These are phyloP conservation scores for Noctua comes DNA, from an alignment of 2,888 invertebrate species.

Conservation along the genomic window DNA sequence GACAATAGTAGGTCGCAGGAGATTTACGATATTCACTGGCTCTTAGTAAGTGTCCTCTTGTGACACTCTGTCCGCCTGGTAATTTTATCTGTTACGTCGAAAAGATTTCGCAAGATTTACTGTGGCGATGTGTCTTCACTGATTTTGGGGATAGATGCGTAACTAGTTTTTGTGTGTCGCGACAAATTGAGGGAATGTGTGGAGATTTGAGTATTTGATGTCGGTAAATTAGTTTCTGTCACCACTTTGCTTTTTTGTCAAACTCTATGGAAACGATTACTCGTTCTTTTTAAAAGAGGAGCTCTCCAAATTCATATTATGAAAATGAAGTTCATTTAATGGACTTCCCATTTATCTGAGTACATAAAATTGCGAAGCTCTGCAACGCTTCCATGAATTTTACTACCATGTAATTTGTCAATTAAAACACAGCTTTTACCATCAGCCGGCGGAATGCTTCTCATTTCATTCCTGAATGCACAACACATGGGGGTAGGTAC, in stretches of 20 bases:
- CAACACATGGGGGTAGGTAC: conserved; percentile 13
- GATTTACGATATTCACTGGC: conserved; percentile 63
- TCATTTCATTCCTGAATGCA: conserved; percentile 50
- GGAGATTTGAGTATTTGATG: conserved; percentile 15
- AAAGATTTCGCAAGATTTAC: conserved; percentile 56
- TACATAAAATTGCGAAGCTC: conserved; percentile 16
- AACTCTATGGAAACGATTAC: not conserved
- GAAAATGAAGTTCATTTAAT: conserved; percentile 29
- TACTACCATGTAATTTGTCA: conserved; percentile 43
- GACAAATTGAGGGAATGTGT: conserved; percentile 38
- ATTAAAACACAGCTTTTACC: conserved; percentile 43
- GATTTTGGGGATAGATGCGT: conserved; percentile 46
- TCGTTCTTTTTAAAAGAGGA: not conserved
- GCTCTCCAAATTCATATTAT: not conserved
- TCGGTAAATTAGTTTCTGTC: not conserved
- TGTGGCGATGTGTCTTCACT: conserved; percentile 48
- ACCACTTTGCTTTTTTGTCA: not conserved
- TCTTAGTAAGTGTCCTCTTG: conserved; percentile 61
- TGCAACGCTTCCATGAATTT: conserved; percentile 15
- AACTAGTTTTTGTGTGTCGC: conserved; percentile 40
- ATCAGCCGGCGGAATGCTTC: conserved; percentile 36
- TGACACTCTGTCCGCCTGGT: conserved; percentile 54
- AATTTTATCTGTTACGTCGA: conserved; percentile 53
- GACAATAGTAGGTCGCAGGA: conserved; percentile 59
- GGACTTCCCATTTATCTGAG: conserved; percentile 10